phyloP scores from a whole-genome alignment of 2,797 vertebrate genomes.

The Peromyscus attwateri region DNA sequence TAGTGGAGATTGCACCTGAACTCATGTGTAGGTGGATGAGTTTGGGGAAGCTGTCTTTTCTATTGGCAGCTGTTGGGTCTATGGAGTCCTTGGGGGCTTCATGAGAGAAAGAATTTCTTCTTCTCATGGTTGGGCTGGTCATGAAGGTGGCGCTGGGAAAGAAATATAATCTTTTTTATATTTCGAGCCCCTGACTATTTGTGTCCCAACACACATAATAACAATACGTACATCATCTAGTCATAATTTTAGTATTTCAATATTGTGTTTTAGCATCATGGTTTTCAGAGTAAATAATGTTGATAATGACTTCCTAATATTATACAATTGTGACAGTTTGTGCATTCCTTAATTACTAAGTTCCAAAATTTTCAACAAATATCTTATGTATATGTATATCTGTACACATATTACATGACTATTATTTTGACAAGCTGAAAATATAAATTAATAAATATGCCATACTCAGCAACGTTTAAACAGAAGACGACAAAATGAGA shows the following conservation, averaged over 20 bases:
- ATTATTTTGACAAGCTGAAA: conserved; percentile 41
- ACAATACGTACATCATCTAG: neutral
- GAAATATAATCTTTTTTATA: neutral
- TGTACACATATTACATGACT: conserved; percentile 39
- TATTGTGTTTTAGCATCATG: neutral
- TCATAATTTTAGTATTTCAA: neutral
- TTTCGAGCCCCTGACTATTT: neutral
- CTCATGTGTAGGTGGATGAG: neutral
- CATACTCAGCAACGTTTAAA: conserved; percentile 85
- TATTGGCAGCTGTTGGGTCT: neutral
- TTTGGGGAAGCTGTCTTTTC: neutral
- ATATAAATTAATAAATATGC: conserved; percentile 66
- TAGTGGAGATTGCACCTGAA: neutral
- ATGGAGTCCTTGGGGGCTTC: neutral
- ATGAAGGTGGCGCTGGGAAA: neutral
- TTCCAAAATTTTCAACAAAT: conserved; percentile 27
- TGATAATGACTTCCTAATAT: neutral
- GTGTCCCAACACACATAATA: neutral
- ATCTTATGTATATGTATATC: conserved; percentile 11
- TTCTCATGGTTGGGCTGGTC: neutral
- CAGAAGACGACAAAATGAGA: conserved; percentile 89
- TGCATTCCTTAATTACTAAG: neutral
- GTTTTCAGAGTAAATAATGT: conserved; percentile 43
- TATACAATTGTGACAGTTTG: neutral
- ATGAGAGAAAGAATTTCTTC: conserved; percentile 18